Conservation (phyloP, 2,113 vertebrate genomes). For the Bungarus multicinctus region DNA sequence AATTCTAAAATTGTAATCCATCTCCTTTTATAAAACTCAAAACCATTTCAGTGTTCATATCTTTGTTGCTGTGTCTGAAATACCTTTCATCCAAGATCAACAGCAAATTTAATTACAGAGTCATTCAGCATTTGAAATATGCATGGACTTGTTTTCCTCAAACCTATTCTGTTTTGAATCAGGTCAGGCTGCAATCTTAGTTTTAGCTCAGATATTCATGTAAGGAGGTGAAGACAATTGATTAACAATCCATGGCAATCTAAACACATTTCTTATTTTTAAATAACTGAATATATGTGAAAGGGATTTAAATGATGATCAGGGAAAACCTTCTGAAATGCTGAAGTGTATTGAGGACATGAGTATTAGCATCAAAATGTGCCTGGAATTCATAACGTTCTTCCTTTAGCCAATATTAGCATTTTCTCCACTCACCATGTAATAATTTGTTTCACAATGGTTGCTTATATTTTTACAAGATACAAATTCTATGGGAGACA, state of each 20-base stretch:
- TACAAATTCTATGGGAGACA: not conserved
- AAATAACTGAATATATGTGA: not conserved
- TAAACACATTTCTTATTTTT: not conserved
- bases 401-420: not conserved
- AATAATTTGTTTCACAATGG: not conserved
- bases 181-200: not conserved
- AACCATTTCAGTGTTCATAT: not conserved
- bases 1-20: not conserved
- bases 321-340: not conserved
- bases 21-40: constrained; percentile 14
- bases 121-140: constrained; percentile 1
- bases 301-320: not conserved
- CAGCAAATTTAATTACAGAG: not conserved
- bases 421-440: not conserved
- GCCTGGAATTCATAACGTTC: not conserved
- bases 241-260: not conserved
- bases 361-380: not conserved
- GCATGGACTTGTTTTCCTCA: not conserved
- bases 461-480: not conserved
- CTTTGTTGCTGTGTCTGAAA: not conserved
- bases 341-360: not conserved
- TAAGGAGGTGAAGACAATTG: not conserved
- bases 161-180: not conserved
- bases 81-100: not conserved
- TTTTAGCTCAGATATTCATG: not conserved